Evolutionary conservation across 2,797 vertebrate species (phyloP).

Genomic region (Aeoliscus strigatus): DNA sequence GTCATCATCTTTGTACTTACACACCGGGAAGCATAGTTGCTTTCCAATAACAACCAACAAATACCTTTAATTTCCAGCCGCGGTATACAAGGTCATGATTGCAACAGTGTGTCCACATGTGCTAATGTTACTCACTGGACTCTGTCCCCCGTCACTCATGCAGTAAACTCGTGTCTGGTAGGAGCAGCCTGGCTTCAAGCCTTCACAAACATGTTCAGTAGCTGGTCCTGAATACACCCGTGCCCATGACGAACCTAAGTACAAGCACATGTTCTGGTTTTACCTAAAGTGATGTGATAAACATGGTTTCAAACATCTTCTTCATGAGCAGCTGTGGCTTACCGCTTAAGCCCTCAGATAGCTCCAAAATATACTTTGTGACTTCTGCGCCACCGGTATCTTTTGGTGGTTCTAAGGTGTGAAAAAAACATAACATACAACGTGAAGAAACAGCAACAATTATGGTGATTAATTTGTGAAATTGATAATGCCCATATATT

Average conservation of each 20-base stretch:
- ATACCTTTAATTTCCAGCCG: constrained; percentile 10
- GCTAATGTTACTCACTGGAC: constrained; percentile 77
- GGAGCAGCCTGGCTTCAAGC: constrained; percentile 85
- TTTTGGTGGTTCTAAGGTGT: constrained; percentile 84
- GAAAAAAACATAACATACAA: constrained; percentile 5
- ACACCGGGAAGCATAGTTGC: constrained; percentile 18
- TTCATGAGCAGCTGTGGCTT: constrained; percentile 38
- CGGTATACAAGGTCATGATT: constrained; percentile 7
- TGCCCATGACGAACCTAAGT: constrained; percentile 84
- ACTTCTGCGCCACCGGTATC: constrained; percentile 87
- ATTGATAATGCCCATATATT: neutral
- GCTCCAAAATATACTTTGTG: constrained; percentile 87
- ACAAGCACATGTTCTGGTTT: neutral
- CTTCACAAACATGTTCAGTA: constrained; percentile 85
- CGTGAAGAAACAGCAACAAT: too few species aligned
- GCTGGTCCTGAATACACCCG: constrained; percentile 83
- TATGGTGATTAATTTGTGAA: neutral
- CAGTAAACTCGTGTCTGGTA: constrained; percentile 89
- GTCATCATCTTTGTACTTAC: constrained; percentile 49
- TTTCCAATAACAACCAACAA: too few species aligned
- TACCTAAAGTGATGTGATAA: too few species aligned
- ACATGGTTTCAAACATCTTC: neutral
- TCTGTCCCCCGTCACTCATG: constrained; percentile 90
- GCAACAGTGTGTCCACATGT: constrained; percentile 2
- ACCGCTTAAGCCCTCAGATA: constrained; percentile 87